Percentiles rank a stretch among this genome's conserved stretches.
These are phyloP conservation scores for Lasiommata megera DNA, from an alignment of 2,888 invertebrate genomes.

Conservation along the genomic window DNA sequence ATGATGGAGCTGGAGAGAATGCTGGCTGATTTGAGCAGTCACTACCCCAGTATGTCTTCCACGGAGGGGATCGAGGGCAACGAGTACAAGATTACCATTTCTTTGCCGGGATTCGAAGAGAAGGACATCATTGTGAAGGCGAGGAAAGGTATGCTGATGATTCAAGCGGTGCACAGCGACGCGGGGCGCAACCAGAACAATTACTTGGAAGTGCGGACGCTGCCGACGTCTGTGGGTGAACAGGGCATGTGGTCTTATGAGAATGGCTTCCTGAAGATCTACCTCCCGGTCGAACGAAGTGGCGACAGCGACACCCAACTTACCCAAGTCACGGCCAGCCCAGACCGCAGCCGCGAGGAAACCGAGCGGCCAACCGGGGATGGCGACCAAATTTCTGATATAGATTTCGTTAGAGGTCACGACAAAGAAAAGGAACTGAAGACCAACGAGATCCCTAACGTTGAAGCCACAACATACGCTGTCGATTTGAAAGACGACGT, in stretches of 20 bases:
- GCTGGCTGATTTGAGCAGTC: slow-evolving; percentile 45
- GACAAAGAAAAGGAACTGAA: slow-evolving; percentile 34
- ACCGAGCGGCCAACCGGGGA: slow-evolving; percentile 40
- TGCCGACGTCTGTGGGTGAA: slow-evolving; percentile 14
- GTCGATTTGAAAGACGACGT: slow-evolving; percentile 60
- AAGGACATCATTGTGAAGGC: slow-evolving; percentile 67
- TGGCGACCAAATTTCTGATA: slow-evolving; percentile 35
- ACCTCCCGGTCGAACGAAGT: slow-evolving; percentile 4
- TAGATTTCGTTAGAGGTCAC: slow-evolving; percentile 42
- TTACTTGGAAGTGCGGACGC: slow-evolving; percentile 17
- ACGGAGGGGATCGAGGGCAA: slow-evolving; percentile 47
- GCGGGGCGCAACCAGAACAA: slow-evolving; percentile 9
- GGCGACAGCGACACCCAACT: neutral
- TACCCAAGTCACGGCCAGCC: slow-evolving; percentile 16
- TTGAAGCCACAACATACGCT: slow-evolving; percentile 66
- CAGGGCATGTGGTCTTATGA: slow-evolving; percentile 20
- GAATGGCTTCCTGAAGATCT: slow-evolving; percentile 14
- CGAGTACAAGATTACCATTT: slow-evolving; percentile 54
- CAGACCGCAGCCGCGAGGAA: slow-evolving; percentile 51
- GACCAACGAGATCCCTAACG: slow-evolving; percentile 49
- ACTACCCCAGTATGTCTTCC: slow-evolving; percentile 45
- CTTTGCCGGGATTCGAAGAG: slow-evolving; percentile 52
- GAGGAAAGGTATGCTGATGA: slow-evolving; percentile 55
- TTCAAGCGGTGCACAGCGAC: slow-evolving; percentile 53
- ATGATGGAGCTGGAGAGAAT: slow-evolving; percentile 50